Base-by-base conservation (phyloP, 2,113 vertebrate genomes). In the Zosterops hypoxanthus region DNA sequence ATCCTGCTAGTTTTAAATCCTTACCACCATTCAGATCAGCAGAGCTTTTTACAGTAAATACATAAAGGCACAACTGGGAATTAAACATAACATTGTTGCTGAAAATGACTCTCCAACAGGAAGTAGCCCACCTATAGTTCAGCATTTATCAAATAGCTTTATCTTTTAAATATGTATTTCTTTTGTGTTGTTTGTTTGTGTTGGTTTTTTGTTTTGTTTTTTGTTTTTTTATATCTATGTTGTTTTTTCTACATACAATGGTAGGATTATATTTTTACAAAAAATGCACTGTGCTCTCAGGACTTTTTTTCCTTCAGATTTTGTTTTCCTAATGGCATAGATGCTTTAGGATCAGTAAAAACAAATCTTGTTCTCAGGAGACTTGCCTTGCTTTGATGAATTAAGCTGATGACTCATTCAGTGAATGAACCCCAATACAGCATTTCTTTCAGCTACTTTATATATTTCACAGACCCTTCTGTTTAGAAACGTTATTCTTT, bases 181-280 rank as follows among this genome's bases (percentile, higher is more conserved):
- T 78, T 9, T 75, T 82, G 7, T n/a, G 11, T 60, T 52, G 12
- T 36, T 81, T 42, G 12, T 26, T 57, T 25, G 13, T 14, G 7
- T 19, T 42, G 21, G 21, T 31, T n/a, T n/a, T n/a, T n/a, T n/a
- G n/a, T n/a, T n/a, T n/a, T n/a, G n/a, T 47, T 47, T 47, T 22
- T 47, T 47, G 22, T 22, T 47, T 60, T 44, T 25, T 13, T 79
- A 63, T 89, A 82, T 89, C 41, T 80, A 12, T 85, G 70, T 70
- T 36, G 50, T 86, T 57, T 76, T 92, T 44, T 95, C 33, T 60
- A 59, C 88, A 64, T 94, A 94, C 88, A 92, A 90, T 88, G n/a
- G 69, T 89, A 90, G 89, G 83, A 88, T 94, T 94, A 82, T 75
- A 57, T 95, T 95, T 91, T 91, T 93, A 92, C 66, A 71, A 92